Base-by-base conservation (phyloP, 1,140 invertebrate species). In the Heliconius himera region DNA sequence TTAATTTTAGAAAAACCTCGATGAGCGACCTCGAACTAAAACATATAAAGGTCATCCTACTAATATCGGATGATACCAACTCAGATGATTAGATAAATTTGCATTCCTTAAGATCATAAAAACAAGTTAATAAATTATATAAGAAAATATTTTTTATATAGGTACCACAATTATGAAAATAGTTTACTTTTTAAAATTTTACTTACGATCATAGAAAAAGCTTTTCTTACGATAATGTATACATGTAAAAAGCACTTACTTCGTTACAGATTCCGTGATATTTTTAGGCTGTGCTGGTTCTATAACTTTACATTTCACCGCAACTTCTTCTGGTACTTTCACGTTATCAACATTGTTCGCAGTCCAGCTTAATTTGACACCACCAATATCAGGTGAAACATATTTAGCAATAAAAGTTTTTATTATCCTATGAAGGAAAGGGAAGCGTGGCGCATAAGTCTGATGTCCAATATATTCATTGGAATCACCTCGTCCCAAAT, bases 401-500 rank as follows among this genome's bases (percentile, higher is more conserved):
- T 91, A 93, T 80, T 88, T 87, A 8, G 86, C 84, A 8, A 91
- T 83, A 46, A 91, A 77, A 11, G 83, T 81, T n/a, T 85, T 87
- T 16, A 93, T 91, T 46, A 89, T 78, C 82, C 88, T 89, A 85
- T 91, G 84, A 22, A 91, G 83, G 73, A 91, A 93, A 8, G 91
- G 91, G 76, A 84, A 94, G 79, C 90, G 87, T 11, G 87, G 85
- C 1, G 91, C 91, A 77, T 94, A 93, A 18, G 85, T 89, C 79
- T 83, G 88, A 8, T 81, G 82, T 1, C 89, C 90, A n/a, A 87
- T 89, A 54, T 91, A 91, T 36, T 89, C 84, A 33, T 87, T 89
- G 49, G 84, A 87, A 20, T 89, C 86, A 49, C 88, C 84, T 36
- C 83, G 82, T 54, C 84, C 85, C 11, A 94, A 87, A 86, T 95